Evolutionary conservation across 2,888 invertebrate species (phyloP).

Genomic region (Calephelis perditalis): DNA sequence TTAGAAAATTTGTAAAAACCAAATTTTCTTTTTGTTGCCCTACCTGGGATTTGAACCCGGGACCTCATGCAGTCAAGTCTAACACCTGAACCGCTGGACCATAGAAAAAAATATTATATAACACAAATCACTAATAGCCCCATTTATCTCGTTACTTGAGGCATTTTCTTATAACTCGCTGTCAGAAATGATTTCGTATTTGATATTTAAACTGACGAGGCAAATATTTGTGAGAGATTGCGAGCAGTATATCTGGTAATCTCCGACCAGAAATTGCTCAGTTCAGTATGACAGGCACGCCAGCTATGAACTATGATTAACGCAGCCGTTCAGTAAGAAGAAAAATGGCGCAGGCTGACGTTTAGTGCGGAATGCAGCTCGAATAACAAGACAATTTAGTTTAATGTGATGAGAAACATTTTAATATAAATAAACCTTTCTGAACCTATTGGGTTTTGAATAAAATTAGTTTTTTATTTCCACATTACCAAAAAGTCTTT

Average conservation of each 20-base stretch:
- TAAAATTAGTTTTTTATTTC: too few relatives aligned
- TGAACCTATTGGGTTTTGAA: neutral
- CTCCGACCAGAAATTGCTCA: slow-evolving; percentile 23
- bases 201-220: slow-evolving; percentile 21
- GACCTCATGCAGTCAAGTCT: too few relatives aligned
- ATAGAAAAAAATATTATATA: too few relatives aligned
- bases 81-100: too few relatives aligned
- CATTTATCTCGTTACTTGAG: too few relatives aligned
- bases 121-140: too few relatives aligned
- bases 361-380: slow-evolving; percentile 24
- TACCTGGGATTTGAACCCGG: too few relatives aligned
- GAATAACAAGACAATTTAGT: slow-evolving; percentile 22
- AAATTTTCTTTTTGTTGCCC: too few relatives aligned
- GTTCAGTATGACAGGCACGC: slow-evolving; percentile 26
- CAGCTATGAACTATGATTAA: slow-evolving; percentile 29
- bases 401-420: slow-evolving; percentile 19
- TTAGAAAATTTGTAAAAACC: too few relatives aligned
- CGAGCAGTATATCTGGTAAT: slow-evolving; percentile 27
- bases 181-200: slow-evolving; percentile 18
- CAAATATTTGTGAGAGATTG: slow-evolving; percentile 23
- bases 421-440: neutral
- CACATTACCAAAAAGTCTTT: too few relatives aligned
- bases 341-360: slow-evolving; percentile 25
- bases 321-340: slow-evolving; percentile 26
- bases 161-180: slow-evolving; percentile 14